phyloP scores from a whole-genome alignment of 2,113 vertebrate genomes.

The Ophiodon elongatus region DNA sequence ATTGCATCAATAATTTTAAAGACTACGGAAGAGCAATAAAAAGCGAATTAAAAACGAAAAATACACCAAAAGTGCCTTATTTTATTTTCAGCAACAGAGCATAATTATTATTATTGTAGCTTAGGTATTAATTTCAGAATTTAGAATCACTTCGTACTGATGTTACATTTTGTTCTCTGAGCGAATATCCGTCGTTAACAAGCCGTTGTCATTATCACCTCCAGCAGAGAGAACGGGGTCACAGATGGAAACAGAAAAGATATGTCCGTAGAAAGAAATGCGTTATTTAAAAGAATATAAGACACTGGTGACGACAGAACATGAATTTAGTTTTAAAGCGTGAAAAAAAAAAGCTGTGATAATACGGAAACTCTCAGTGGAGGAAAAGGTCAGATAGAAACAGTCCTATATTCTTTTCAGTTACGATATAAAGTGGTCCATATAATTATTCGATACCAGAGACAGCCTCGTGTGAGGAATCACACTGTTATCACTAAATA shows the following conservation, averaged over 20 bases:
- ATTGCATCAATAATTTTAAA: neutral
- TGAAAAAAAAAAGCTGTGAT: neutral
- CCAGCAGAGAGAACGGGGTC: neutral
- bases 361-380: neutral
- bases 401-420: neutral
- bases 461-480: neutral
- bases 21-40: neutral
- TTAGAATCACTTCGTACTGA: neutral
- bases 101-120: neutral
- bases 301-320: neutral
- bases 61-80: neutral
- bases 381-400: neutral
- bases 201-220: slow-evolving; percentile 1
- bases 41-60: neutral
- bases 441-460: neutral
- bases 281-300: neutral
- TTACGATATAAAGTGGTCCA: neutral
- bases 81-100: slow-evolving; percentile 1
- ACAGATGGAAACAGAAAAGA: neutral
- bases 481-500: neutral
- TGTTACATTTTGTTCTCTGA: slow-evolving; percentile 13
- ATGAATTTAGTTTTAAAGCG: neutral
- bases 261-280: neutral
- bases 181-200: neutral
- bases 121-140: neutral